Base-by-base conservation (phyloP, 2,113 vertebrate genomes). In the Gymnogyps californianus region DNA sequence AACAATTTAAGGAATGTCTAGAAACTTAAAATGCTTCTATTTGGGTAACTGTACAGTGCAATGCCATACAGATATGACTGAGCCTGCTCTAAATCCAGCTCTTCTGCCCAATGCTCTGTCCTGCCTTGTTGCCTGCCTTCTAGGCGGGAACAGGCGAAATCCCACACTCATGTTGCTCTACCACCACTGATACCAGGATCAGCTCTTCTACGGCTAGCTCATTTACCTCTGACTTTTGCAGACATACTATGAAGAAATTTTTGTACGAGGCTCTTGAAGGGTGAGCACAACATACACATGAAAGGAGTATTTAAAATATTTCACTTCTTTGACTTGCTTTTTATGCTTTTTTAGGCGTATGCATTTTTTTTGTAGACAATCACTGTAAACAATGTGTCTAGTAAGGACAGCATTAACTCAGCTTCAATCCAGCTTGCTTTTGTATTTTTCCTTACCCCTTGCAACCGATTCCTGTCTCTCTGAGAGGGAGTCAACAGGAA, bases 401-500 rank as follows among this genome's bases (percentile, higher is more conserved):
- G 19, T 40, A 80, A 91, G 29, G n/a, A 40, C 29, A 90, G 34
- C 52, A 83, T 22, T 71, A 57, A 62, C 20, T 20, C 49, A n/a
- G 42, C n/a, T 65, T 89, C 58, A 29, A 9, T 72, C 19, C 77
- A 62, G 8, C 28, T 76, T 91, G 69, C 18, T 77, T 91, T 66
- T 85, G 13, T 82, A 38, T 51, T 94, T 66, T 83, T 89, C 66
- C 51, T 94, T 81, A 71, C 3, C 15, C 18, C 51, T 89, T 91
- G 40, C 59, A 83, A 87, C 19, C 18, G 20, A 94, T 83, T 92
- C 90, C 90, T 54, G 38, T 61, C 62, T 90, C 47, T 91, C 46
- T 38, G 46, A 55, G 42, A 66, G 38, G 54, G 75, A 94, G 75
- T 95, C 93, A 97, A 96, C 97, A 96, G 95, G 97, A 97, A 97